Percentiles rank a stretch among this genome's conserved stretches.
phyloP scores from a whole-genome alignment of 2,113 vertebrate species.

The Sciurus niger region DNA sequence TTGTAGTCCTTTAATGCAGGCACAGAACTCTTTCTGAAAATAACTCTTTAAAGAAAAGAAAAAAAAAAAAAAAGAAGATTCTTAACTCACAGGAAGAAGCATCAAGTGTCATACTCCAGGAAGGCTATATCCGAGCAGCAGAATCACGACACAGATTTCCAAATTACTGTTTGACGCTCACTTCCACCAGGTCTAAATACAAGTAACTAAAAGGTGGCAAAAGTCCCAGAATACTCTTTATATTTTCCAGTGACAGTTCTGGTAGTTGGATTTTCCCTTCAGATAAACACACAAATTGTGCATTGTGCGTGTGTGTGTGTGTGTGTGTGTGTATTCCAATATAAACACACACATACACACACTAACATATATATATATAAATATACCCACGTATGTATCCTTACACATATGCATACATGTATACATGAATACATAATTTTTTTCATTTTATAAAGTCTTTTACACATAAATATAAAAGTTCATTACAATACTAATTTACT shows the following conservation, averaged over 20 bases:
- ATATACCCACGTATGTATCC: neutral
- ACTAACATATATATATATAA: neutral
- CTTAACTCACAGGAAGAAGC: neutral
- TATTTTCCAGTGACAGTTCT: neutral
- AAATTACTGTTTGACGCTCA: neutral
- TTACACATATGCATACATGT: neutral
- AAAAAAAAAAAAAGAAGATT: neutral
- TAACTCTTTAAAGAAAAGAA: neutral
- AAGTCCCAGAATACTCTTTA: neutral
- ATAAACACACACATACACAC: neutral
- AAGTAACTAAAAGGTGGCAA: neutral
- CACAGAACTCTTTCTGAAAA: neutral
- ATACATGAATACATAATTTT: neutral
- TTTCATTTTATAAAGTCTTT: neutral
- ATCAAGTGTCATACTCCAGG: neutral
- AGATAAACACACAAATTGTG: neutral
- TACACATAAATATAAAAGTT: neutral
- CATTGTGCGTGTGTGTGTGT: neutral
- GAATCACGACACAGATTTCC: neutral
- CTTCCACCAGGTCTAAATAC: neutral
- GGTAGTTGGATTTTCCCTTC: neutral
- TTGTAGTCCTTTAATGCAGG: neutral
- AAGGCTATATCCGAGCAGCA: neutral
- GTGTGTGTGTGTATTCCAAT: neutral
- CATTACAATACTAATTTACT: slow-evolving; percentile 17